Base-by-base conservation (phyloP, 2,888 invertebrate genomes). In the Antitype chi region DNA sequence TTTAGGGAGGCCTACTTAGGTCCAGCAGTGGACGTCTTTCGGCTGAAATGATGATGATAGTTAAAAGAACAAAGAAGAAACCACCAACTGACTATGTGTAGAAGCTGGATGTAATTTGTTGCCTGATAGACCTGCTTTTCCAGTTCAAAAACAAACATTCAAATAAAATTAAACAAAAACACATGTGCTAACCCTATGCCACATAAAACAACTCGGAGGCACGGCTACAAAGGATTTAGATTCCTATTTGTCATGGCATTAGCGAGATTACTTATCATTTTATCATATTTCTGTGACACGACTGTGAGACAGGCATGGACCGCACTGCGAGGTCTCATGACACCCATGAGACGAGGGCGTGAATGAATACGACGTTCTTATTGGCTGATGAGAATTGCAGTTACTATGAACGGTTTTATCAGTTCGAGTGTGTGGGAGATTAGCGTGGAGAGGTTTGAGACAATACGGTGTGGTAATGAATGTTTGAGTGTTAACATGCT, bases 271-370 rank as follows among this genome's bases (percentile, higher is more conserved):
- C 82, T 85, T 91, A 85, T 88, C 79, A 90, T 79, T 76, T 86
- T 88, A 85, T 88, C 86, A 89, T 87, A 84, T 78, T 68, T 75
- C 70, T 90, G 79, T 91, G 92, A 91, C 91, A 90, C 78, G 89
- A 83, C 87, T 89, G 90, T 90, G 91, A 82, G 84, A 70, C 82
- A 52, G 79, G 70, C 92, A 89, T 93, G 93, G 79, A 78, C 88
- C 89, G 92, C 89, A 82, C 89, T 88, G 88, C 68, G 25, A 81
- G 80, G 70, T 75, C 79, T 92, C 95, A 94, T 95, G 95, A 92
- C 86, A 91, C 82, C 85, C 96, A 95, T 95, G 96, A 92, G 86
- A 66, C 81, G 94, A 91, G 94, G 96, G 96, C 96, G 94, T 96
- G 96, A 91, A 91, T 57, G 38, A 62, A 82, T 82, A 63, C 72